Percentiles rank a stretch among this genome's conserved stretches.
phyloP scores from a whole-genome alignment of 2,113 vertebrate species.

The Petroica traversi region DNA sequence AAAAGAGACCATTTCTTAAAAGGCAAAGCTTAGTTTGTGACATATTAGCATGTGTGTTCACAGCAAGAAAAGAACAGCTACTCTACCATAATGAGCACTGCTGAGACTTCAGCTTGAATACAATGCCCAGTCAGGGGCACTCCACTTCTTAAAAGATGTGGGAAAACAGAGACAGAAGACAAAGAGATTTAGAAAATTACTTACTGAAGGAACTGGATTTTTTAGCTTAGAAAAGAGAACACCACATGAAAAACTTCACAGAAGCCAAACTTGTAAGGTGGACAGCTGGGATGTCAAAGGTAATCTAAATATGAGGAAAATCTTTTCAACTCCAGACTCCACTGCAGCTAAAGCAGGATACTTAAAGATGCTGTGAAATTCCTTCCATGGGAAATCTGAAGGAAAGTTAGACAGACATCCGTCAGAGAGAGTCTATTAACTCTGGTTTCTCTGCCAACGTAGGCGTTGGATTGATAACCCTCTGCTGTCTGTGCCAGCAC shows the following conservation, averaged over 20 bases:
- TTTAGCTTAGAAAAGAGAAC: constrained; percentile 33
- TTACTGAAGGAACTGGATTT: constrained; percentile 10
- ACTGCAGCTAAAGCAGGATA: constrained; percentile 1
- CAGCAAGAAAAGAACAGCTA: not conserved
- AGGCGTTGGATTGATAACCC: not conserved
- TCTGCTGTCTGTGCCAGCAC: not conserved
- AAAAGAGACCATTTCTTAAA: not conserved
- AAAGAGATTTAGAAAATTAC: not conserved
- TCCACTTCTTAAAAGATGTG: not conserved
- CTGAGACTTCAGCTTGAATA: not conserved
- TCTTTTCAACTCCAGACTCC: constrained; percentile 19
- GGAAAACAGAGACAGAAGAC: not conserved
- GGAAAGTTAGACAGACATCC: constrained; percentile 3
- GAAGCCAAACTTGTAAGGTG: not conserved
- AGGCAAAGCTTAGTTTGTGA: not conserved
- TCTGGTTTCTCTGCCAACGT: not conserved
- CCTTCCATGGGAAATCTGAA: constrained; percentile 16
- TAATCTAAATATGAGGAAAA: constrained; percentile 28
- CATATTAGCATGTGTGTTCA: not conserved
- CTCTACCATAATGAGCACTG: not conserved
- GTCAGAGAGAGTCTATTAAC: not conserved
- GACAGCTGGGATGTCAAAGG: constrained; percentile 32
- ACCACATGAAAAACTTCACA: constrained; percentile 2
- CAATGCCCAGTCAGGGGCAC: not conserved
- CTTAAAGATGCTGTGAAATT: constrained; percentile 34